Evolutionary conservation across 2,113 vertebrate species (phyloP).

Genomic region (Hippocampus zosterae): DNA sequence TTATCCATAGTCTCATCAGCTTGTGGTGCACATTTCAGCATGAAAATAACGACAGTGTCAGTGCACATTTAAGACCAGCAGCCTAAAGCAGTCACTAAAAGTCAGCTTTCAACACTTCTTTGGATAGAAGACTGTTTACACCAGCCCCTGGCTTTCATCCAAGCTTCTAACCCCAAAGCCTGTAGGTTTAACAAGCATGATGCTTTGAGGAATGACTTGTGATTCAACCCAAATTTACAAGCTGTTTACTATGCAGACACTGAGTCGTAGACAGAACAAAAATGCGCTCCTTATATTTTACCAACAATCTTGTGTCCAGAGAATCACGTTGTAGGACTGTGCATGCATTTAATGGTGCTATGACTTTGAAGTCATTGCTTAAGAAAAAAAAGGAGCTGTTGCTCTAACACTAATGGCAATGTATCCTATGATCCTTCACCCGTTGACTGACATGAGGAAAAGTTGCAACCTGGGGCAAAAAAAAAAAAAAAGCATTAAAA

Average conservation of each 20-base stretch:
- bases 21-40: conserved; percentile 47
- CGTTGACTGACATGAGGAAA: conserved; percentile 57
- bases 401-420: conserved; percentile 70
- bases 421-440: conserved; percentile 79
- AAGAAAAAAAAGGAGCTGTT: conserved; percentile 70
- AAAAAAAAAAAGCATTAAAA: conserved; percentile 61
- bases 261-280: conserved; percentile 48
- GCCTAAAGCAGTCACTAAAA: conserved; percentile 59
- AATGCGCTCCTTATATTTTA: conserved; percentile 51
- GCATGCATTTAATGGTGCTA: conserved; percentile 63
- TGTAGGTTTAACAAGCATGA: conserved; percentile 66
- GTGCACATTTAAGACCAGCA: conserved; percentile 50
- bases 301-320: conserved; percentile 58
- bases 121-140: conserved; percentile 62
- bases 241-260: conserved; percentile 59
- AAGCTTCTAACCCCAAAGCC: conserved; percentile 52
- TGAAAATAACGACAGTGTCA: conserved; percentile 43
- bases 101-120: conserved; percentile 62
- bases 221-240: conserved; percentile 64
- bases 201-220: conserved; percentile 68
- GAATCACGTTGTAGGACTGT: conserved; percentile 34
- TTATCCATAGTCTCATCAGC: conserved; percentile 53
- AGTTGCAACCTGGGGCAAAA: conserved; percentile 66
- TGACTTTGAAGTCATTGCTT: conserved; percentile 75
- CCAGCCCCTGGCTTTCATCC: conserved; percentile 63